phyloP scores from a whole-genome alignment of 2,888 invertebrate genomes.

The Chrysina gloriosa region DNA sequence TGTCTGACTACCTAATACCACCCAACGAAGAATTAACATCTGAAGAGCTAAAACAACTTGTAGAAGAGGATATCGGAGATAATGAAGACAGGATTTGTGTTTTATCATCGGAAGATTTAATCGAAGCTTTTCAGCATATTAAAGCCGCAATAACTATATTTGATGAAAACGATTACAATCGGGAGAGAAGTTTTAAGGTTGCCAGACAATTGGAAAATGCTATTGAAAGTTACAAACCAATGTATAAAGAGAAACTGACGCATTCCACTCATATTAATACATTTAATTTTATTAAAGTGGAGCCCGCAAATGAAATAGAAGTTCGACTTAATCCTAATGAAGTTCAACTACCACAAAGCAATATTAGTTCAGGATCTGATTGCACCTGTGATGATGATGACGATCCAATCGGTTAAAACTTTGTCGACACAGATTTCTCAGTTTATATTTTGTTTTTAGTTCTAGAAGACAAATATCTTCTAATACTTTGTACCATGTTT shows the following conservation, averaged over 20 bases:
- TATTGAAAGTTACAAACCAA: slow-evolving; percentile 17
- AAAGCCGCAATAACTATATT: slow-evolving; percentile 13
- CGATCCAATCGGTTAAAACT: slow-evolving; percentile 6
- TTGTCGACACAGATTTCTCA: no score
- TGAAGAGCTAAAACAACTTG: background rate
- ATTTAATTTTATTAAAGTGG: slow-evolving; percentile 8
- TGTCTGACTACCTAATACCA: background rate
- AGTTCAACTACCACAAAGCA: background rate
- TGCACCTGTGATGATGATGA: background rate
- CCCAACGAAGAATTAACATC: slow-evolving; percentile 5
- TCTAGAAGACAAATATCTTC: background rate
- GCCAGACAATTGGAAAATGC: slow-evolving; percentile 3
- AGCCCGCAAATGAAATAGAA: background rate
- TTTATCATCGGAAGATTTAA: slow-evolving; percentile 2
- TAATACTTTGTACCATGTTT: no score
- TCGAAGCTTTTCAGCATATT: slow-evolving; percentile 8
- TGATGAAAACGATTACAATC: slow-evolving; percentile 15
- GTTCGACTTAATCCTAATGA: background rate
- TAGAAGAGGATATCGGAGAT: background rate
- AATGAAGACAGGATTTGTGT: slow-evolving; percentile 11
- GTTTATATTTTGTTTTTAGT: no score
- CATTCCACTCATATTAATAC: background rate
- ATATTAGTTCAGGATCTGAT: background rate
- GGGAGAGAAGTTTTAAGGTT: slow-evolving; percentile 20
- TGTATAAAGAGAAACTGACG: slow-evolving; percentile 14